phyloP scores from a whole-genome alignment of 2,888 invertebrate genomes.

The Baronia brevicornis region DNA sequence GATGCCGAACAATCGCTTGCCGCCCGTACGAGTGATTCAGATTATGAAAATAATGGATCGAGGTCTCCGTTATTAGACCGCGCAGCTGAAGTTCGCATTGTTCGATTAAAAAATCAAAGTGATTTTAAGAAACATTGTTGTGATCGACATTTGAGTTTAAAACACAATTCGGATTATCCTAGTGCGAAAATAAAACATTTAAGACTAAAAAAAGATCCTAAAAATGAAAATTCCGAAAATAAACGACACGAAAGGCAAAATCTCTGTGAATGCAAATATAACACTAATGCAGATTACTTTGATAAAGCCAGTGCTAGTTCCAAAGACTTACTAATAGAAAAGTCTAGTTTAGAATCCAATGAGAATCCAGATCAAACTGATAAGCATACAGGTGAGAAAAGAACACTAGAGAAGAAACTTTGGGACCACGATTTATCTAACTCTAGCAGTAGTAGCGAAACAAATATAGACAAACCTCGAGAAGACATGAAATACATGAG shows the following conservation, averaged over 20 bases:
- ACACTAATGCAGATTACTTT: constrained; percentile 57
- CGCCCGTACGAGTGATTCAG: constrained; percentile 77
- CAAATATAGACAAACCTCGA: constrained; percentile 50
- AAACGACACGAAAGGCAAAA: constrained; percentile 40
- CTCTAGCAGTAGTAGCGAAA: constrained; percentile 76
- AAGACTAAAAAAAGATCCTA: constrained; percentile 60
- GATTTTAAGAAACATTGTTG: constrained; percentile 58
- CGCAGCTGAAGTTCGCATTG: constrained; percentile 57
- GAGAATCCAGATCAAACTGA: constrained; percentile 51
- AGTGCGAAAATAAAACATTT: constrained; percentile 58
- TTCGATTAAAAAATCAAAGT: constrained; percentile 49
- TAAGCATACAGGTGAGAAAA: constrained; percentile 40
- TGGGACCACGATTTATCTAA: constrained; percentile 76
- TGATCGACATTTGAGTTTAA: constrained; percentile 41
- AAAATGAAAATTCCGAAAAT: constrained; percentile 43
- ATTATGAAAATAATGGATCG: constrained; percentile 81
- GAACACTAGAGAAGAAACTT: constrained; percentile 49
- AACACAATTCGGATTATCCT: constrained; percentile 41
- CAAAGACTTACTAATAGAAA: constrained; percentile 80
- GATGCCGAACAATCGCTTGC: constrained; percentile 65
- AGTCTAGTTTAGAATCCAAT: constrained; percentile 70
- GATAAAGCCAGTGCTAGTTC: constrained; percentile 82
- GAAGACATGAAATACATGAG: constrained; percentile 35
- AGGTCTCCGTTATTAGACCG: constrained; percentile 80
- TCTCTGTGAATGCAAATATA: constrained; percentile 52